Percentiles rank a stretch among this genome's conserved stretches.
Conservation (phyloP, 2,888 invertebrate genomes). For the Tenthredo scrophulariae region DNA sequence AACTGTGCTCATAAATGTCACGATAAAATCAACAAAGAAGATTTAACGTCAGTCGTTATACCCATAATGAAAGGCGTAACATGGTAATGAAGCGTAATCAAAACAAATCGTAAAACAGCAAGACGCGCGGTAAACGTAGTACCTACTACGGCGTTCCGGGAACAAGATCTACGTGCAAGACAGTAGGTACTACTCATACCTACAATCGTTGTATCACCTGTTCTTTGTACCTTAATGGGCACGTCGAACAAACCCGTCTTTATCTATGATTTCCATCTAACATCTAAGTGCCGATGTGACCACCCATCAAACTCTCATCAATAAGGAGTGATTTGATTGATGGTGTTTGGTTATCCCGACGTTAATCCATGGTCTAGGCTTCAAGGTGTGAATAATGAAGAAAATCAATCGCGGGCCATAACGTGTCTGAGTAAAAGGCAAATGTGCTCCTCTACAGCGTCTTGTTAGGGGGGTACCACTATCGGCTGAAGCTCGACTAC, state of each 20-base stretch:
- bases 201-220: slow-evolving; percentile 7
- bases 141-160: slow-evolving; percentile 2
- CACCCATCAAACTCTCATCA: background rate
- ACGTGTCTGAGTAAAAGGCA: background rate
- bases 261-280: background rate
- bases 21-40: slow-evolving; percentile 76
- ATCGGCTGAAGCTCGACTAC: slow-evolving; percentile 29
- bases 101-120: slow-evolving; percentile 76
- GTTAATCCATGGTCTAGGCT: background rate
- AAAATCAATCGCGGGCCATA: background rate
- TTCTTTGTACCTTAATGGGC: slow-evolving; percentile 15
- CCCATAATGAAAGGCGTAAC: slow-evolving; percentile 73
- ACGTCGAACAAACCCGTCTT: background rate
- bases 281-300: background rate
- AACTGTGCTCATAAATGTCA: slow-evolving; percentile 78
- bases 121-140: slow-evolving; percentile 15
- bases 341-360: background rate
- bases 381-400: background rate
- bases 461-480: background rate
- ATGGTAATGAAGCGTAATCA: slow-evolving; percentile 76
- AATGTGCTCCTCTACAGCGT: background rate
- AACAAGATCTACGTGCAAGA: slow-evolving; percentile 44
- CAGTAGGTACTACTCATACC: slow-evolving; percentile 10
- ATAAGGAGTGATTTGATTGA: background rate
- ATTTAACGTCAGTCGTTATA: slow-evolving; percentile 74